phyloP scores from a whole-genome alignment of 2,113 vertebrate species.

The Cyprinodon brontotheroides region DNA sequence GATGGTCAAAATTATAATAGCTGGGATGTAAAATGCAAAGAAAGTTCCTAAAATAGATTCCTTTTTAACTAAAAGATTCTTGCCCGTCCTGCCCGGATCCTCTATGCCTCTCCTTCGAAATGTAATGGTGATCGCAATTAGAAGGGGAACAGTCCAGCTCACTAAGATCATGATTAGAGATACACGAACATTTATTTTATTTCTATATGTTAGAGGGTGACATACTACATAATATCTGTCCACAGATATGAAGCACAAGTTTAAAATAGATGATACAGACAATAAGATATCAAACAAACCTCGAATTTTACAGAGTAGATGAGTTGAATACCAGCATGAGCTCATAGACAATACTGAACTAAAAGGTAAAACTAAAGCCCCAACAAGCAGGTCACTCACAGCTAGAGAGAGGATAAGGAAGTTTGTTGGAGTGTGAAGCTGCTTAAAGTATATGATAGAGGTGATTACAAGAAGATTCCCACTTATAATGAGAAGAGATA shows the following conservation, averaged over 20 bases:
- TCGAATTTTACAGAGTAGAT: neutral
- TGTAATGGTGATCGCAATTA: neutral
- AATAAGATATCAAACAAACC: neutral
- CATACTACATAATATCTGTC: too few species aligned
- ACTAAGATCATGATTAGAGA: neutral
- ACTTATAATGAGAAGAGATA: neutral
- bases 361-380: slow-evolving; percentile 9
- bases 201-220: too few species aligned
- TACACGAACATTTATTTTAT: too few species aligned
- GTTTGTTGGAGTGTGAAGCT: slow-evolving; percentile 17
- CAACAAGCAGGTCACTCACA: slow-evolving; percentile 9
- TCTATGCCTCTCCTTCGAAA: neutral
- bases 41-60: neutral
- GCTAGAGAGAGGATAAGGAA: slow-evolving; percentile 14
- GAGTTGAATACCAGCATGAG: neutral
- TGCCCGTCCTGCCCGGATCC: neutral
- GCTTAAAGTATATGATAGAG: slow-evolving; percentile 15
- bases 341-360: neutral
- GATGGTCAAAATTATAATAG: neutral
- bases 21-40: slow-evolving; percentile 13
- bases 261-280: too few species aligned
- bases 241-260: too few species aligned
- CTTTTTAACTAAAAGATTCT: neutral
- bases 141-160: neutral
- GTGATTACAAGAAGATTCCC: slow-evolving; percentile 28